Conservation (phyloP, 1,140 invertebrate species). For the Asobara japonica region DNA sequence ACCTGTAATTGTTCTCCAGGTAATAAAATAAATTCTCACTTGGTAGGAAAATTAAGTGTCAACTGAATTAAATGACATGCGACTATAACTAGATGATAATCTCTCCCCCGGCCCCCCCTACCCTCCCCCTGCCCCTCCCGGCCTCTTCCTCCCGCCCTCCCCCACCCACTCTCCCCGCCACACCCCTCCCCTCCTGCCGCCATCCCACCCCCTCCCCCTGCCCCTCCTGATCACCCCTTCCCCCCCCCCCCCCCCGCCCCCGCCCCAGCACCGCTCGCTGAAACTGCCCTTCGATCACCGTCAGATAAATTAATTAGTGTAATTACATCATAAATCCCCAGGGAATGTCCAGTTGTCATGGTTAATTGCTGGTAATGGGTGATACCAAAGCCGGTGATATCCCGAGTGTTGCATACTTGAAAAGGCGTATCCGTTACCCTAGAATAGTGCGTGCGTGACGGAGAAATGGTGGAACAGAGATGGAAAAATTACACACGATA, state of each 20-base stretch:
- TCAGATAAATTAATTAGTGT: constrained; percentile 52
- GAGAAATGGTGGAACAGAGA: not conserved
- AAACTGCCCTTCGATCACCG: not conserved
- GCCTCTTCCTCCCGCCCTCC: too few species aligned
- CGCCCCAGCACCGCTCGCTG: too few species aligned
- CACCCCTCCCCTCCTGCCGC: too few species aligned
- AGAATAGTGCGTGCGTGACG: constrained; percentile 20
- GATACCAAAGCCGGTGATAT: constrained; percentile 33
- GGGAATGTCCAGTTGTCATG: constrained; percentile 44
- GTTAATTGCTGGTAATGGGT: constrained; percentile 47
- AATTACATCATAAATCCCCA: constrained; percentile 53
- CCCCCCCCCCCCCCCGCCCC: too few species aligned
- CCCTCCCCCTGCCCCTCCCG: too few species aligned
- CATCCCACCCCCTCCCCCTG: too few species aligned
- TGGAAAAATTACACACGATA: not conserved
- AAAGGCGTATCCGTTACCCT: constrained; percentile 11
- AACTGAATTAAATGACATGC: too few species aligned
- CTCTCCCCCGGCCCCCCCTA: too few species aligned
- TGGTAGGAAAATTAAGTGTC: not conserved
- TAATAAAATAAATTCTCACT: not conserved
- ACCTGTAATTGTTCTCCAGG: too few species aligned
- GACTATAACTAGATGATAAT: too few species aligned
- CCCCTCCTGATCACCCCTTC: too few species aligned
- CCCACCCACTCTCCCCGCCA: too few species aligned
- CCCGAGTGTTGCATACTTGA: constrained; percentile 17